Evolutionary conservation across 2,113 vertebrate species (phyloP), one percentile per base, ranked within the genome.

Genomic region (Peucedramus taeniatus): DNA sequence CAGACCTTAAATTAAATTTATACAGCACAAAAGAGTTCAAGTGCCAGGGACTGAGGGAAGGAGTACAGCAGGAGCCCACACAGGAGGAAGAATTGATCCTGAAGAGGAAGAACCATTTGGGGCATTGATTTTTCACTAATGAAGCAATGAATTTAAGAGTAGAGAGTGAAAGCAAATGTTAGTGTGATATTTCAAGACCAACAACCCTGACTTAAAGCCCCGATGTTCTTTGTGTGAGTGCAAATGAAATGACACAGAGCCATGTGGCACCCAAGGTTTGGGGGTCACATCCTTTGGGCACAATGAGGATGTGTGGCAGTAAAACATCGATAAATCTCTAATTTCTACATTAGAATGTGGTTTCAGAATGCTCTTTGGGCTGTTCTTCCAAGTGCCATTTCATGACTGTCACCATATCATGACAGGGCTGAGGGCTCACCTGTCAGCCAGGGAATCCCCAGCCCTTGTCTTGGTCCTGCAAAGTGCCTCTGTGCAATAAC

Each of bases 401-500:
- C 26, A 16, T 2, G 44, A 69, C 61, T 89, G 69, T 9, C 70
- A 54, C 33, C 19, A 13, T 1, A 30, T 10, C 3, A 2, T 3
- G n/a, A 22, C 2, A 31, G 23, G 42, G 85, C 45, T 81, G 63
- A 60, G 59, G 31, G 54, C n/a, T 78, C 69, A 30, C 44, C 21
- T 14, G 28, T 4, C 7, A 17, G 33, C 15, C 27, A 63, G 37
- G 23, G 50, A 69, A 13, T 3, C 47, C 47, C n/a, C 40, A 35
- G 18, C 24, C 24, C 83, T 19, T 6, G 39, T 39, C 33, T n/a
- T n/a, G 28, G 1, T 39, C 28, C 49, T 30, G 33, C 54, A 45
- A 17, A 60, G 27, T 2, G 6, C 45, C 39, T 40, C 45, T 40
- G 9, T 7, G 39, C 11, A 54, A 0, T 0, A 44, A 45, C 5